These are phyloP conservation scores for Chloroclysta siterata DNA, from an alignment of 2,888 invertebrate genomes.

Conservation along the genomic window DNA sequence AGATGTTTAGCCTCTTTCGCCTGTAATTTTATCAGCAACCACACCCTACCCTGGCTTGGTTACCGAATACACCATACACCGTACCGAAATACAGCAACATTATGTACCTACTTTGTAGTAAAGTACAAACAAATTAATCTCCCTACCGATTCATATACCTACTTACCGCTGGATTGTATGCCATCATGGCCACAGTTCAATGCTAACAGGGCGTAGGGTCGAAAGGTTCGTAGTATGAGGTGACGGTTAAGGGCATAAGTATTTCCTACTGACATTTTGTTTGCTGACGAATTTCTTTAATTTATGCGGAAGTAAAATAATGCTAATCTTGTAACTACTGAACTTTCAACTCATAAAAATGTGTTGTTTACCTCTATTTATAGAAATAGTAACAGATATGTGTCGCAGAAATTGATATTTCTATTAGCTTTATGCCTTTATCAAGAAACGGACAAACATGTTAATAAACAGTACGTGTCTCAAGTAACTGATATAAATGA, in stretches of 20 bases:
- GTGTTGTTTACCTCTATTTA: constrained; percentile 21
- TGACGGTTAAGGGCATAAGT: constrained; percentile 47
- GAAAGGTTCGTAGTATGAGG: constrained; percentile 47
- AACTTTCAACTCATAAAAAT: constrained; percentile 10
- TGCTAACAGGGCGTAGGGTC: constrained; percentile 49
- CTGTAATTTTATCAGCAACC: too few relatives aligned
- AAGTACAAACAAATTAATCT: not conserved
- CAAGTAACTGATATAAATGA: constrained; percentile 16
- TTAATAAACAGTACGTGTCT: constrained; percentile 24
- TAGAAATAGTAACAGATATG: constrained; percentile 21
- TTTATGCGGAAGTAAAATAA: not conserved
- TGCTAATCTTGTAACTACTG: not conserved
- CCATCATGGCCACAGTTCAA: constrained; percentile 50
- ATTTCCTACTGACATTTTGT: constrained; percentile 36
- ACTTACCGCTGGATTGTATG: not conserved
- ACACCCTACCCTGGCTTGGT: too few relatives aligned
- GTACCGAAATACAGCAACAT: not conserved
- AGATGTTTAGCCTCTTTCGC: too few relatives aligned
- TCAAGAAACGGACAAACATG: constrained; percentile 24
- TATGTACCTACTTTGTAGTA: not conserved
- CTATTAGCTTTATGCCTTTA: constrained; percentile 17
- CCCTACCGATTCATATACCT: not conserved
- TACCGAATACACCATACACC: not conserved
- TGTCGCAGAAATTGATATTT: constrained; percentile 20
- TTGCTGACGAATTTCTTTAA: constrained; percentile 8